phyloP scores from a whole-genome alignment of 2,797 vertebrate species.

The Meda fulgida region DNA sequence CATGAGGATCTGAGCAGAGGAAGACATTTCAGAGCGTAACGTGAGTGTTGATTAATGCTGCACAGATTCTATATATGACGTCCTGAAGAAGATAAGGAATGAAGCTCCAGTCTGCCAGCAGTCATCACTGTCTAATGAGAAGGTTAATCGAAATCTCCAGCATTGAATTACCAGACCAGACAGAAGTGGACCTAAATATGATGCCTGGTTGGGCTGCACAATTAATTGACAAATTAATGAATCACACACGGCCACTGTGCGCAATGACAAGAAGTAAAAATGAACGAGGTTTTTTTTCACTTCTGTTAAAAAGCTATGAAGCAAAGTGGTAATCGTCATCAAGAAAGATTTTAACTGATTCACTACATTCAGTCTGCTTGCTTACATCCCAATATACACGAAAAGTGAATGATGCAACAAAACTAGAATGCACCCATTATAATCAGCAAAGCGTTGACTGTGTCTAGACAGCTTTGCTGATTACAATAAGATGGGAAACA shows the following conservation, averaged over 20 bases:
- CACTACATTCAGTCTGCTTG: neutral
- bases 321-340: neutral
- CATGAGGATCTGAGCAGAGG: constrained; percentile 29
- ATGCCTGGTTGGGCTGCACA: neutral
- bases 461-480: neutral
- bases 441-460: neutral
- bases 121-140: constrained; percentile 14
- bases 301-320: neutral
- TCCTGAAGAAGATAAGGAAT: constrained; percentile 4
- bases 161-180: neutral
- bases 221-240: neutral
- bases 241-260: neutral
- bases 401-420: neutral
- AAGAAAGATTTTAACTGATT: neutral
- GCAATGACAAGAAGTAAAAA: neutral
- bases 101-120: constrained; percentile 12
- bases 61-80: constrained; percentile 24
- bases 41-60: constrained; percentile 32
- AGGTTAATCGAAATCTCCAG: constrained; percentile 29
- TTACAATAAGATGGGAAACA: neutral
- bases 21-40: constrained; percentile 35
- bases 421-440: neutral
- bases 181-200: neutral
- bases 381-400: neutral
- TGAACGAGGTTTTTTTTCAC: neutral